These are phyloP conservation scores for Ferdinandea cuprea DNA, from an alignment of 2,888 invertebrate species.

Conservation along the genomic window DNA sequence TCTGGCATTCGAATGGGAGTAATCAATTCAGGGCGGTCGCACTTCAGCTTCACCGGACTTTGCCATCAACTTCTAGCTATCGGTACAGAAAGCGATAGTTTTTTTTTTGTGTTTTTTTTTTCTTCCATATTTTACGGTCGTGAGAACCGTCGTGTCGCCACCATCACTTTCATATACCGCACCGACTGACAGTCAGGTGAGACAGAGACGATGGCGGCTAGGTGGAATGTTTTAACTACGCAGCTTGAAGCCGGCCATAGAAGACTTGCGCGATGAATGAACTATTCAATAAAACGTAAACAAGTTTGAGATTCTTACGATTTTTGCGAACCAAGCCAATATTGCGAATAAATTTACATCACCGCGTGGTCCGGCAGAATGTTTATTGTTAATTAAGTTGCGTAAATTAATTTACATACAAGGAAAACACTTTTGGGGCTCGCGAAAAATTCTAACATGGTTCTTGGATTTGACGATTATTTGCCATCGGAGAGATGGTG, in stretches of 20 bases:
- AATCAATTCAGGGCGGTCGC: constrained; percentile 24
- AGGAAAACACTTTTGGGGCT: constrained; percentile 50
- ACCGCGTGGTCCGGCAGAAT: constrained; percentile 5
- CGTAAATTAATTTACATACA: constrained; percentile 54
- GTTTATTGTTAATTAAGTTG: constrained; percentile 35
- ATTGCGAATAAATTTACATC: constrained; percentile 61
- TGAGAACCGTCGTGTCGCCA: constrained; percentile 59
- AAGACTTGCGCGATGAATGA: constrained; percentile 38
- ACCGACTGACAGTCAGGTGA: constrained; percentile 18
- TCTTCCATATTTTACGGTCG: constrained; percentile 31
- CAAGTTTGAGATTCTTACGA: constrained; percentile 51
- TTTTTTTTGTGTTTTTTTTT: constrained; percentile 30
- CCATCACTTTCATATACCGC: constrained; percentile 48
- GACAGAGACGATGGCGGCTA: background rate
- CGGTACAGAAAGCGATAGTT: constrained; percentile 65
- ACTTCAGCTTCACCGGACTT: constrained; percentile 6
- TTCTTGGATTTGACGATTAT: constrained; percentile 40
- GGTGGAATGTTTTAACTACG: background rate
- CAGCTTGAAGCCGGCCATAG: background rate
- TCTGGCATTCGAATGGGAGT: background rate
- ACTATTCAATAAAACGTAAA: constrained; percentile 20
- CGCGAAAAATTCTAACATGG: constrained; percentile 55
- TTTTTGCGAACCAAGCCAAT: constrained; percentile 50
- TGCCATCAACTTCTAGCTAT: background rate
- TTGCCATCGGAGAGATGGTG: constrained; percentile 3